These are phyloP conservation scores for Mantis religiosa DNA, from an alignment of 2,888 invertebrate species.

Conservation along the genomic window DNA sequence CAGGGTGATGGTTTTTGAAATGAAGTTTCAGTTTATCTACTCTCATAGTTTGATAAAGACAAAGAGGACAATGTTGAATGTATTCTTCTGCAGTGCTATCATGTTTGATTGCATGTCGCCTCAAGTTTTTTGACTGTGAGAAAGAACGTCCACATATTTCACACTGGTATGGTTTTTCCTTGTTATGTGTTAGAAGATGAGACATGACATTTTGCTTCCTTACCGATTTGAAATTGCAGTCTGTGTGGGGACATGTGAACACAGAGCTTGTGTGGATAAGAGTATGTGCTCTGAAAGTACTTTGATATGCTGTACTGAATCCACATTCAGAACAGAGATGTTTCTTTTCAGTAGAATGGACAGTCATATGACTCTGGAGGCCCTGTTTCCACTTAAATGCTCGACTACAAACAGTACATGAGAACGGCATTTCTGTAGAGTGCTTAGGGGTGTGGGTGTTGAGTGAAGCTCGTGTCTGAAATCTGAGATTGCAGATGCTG, in stretches of 20 bases:
- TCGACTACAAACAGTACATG: constrained; percentile 49
- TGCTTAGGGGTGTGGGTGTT: constrained; percentile 53
- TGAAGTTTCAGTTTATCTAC: constrained; percentile 54
- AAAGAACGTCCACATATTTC: constrained; percentile 55
- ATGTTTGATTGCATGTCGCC: constrained; percentile 43
- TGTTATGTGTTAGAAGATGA: constrained; percentile 52
- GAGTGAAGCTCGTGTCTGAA: constrained; percentile 49
- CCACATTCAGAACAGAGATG: constrained; percentile 56
- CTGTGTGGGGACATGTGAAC: constrained; percentile 48
- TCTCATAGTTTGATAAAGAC: constrained; percentile 48
- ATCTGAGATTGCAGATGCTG: constrained; percentile 48
- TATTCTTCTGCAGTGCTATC: constrained; percentile 23
- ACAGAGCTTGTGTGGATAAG: constrained; percentile 50
- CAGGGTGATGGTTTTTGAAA: constrained; percentile 34
- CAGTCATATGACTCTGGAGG: constrained; percentile 51
- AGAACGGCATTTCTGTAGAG: constrained; percentile 50
- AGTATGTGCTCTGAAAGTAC: constrained; percentile 51
- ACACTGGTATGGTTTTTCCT: constrained; percentile 53
- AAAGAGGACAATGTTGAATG: constrained; percentile 44
- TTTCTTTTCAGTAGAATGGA: constrained; percentile 49
- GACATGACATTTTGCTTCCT: constrained; percentile 53
- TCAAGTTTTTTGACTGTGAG: constrained; percentile 52
- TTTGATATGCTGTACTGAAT: constrained; percentile 53
- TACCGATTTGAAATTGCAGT: constrained; percentile 48
- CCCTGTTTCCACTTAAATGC: constrained; percentile 59